These are phyloP conservation scores for Osedax fenrisi DNA, from an alignment of 2,888 invertebrate species.

Conservation along the genomic window DNA sequence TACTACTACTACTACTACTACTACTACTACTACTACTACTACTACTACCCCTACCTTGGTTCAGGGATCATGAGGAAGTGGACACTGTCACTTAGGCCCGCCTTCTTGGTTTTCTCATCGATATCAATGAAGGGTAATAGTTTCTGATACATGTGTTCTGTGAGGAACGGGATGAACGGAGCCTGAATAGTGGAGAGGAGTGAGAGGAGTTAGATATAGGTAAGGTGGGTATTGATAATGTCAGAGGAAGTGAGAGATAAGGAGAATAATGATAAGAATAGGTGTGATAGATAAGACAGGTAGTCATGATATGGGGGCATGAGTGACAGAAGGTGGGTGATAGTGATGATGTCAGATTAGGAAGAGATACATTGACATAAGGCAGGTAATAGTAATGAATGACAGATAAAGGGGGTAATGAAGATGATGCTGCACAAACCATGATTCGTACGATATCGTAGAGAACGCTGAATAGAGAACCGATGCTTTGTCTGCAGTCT, in stretches of 20 bases:
- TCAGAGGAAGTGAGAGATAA: too few species aligned
- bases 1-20: not conserved
- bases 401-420: too few species aligned
- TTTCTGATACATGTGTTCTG: constrained; percentile 85
- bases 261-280: too few species aligned
- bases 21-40: not conserved
- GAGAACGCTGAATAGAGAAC: constrained; percentile 75
- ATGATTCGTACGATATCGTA: constrained; percentile 79
- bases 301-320: too few species aligned
- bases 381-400: too few species aligned
- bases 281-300: too few species aligned
- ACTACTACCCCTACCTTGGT: not conserved
- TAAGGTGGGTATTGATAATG: too few species aligned
- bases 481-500: constrained; percentile 72
- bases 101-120: constrained; percentile 39
- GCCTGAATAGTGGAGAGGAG: constrained; percentile 58
- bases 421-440: too few species aligned
- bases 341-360: too few species aligned
- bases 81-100: constrained; percentile 58
- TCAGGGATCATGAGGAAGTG: constrained; percentile 88
- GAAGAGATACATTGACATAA: too few species aligned
- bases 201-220: too few species aligned
- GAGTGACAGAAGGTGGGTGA: too few species aligned
- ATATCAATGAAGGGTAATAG: constrained; percentile 51
- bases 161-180: constrained; percentile 89